These are phyloP conservation scores for Sardina pilchardus DNA, from an alignment of 2,113 vertebrate species.

Conservation along the genomic window DNA sequence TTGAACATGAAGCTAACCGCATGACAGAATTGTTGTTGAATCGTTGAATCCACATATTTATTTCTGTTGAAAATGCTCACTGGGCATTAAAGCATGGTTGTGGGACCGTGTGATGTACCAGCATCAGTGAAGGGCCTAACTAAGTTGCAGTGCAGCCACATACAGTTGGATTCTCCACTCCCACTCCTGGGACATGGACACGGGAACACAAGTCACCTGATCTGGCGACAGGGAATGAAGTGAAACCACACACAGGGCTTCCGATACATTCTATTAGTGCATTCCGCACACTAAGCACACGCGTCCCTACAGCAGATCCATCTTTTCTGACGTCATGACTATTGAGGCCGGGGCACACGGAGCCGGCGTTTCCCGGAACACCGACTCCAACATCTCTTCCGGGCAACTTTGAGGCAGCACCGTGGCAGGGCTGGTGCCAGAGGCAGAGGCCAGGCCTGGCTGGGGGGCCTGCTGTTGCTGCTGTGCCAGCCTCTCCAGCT, in stretches of 20 bases:
- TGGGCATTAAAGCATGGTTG: neutral
- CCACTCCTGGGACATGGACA: neutral
- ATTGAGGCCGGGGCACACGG: constrained; percentile 36
- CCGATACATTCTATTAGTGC: neutral
- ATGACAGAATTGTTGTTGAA: neutral
- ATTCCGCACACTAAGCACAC: neutral
- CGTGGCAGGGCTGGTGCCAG: neutral
- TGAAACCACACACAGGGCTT: constrained; percentile 19
- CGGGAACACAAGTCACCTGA: neutral
- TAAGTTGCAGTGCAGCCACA: neutral
- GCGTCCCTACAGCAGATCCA: constrained; percentile 74
- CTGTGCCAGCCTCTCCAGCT: constrained; percentile 71
- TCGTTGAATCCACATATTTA: neutral
- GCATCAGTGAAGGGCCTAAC: neutral
- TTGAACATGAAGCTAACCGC: neutral
- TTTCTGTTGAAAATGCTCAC: neutral
- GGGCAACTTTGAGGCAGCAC: constrained; percentile 59
- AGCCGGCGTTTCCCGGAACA: constrained; percentile 73
- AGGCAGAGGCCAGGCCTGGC: constrained; percentile 23
- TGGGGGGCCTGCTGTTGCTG: constrained; percentile 53
- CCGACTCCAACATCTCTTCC: constrained; percentile 84
- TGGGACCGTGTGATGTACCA: neutral
- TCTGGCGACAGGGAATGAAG: neutral
- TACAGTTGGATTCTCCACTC: neutral
- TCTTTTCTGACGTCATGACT: constrained; percentile 69